Evolutionary conservation across 2,888 invertebrate genomes (phyloP), one percentile per base, ranked within the genome.

Genomic region (Sericinus montela): DNA sequence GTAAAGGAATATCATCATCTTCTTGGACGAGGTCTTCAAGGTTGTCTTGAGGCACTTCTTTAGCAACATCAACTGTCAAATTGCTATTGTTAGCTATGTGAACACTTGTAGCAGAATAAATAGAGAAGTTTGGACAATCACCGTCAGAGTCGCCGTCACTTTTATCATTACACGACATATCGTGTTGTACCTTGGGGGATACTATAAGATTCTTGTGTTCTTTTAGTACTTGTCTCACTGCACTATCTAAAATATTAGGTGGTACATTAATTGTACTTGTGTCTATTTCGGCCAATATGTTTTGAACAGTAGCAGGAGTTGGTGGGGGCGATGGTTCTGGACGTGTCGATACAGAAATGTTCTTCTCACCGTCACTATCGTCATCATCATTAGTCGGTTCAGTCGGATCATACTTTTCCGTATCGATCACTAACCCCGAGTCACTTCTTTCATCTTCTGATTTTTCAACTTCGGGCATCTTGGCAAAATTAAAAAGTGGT

Each of bases 121-220:
- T 94, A 9, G 94, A 94, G 74, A 95, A 95, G 75, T 96, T 96
- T 3, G 96, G 96, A 75, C 95, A 96, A 61, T 94, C 94, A 0
- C 94, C 93, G 46, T 91, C 92, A 13, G 90, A 90, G 42, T 80
- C 83, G 10, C 80, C 80, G 52, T 84, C 83, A 52, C 88, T 89
- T 38, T 76, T 72, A 42, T 69, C 74, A 50, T 73, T 71, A 36
- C 45, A 53, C 2, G 54, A 29, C 30, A 58, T 51, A 13, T 48
- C 43, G 11, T 44, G 35, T 9, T 52, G 46, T 7, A 47, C 30
- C 50, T 51, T 46, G 3, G 70, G 55, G 28, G 69, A 61, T 30
- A 60, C 59, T n/a, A 74, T 62, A n/a, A 76, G 60, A 13, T 63
- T 69, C 42, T 80, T 67, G 59, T 86, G 86, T 58, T 84, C 82